phyloP scores from a whole-genome alignment of 2,113 vertebrate species.

The Nesogale talazaci region DNA sequence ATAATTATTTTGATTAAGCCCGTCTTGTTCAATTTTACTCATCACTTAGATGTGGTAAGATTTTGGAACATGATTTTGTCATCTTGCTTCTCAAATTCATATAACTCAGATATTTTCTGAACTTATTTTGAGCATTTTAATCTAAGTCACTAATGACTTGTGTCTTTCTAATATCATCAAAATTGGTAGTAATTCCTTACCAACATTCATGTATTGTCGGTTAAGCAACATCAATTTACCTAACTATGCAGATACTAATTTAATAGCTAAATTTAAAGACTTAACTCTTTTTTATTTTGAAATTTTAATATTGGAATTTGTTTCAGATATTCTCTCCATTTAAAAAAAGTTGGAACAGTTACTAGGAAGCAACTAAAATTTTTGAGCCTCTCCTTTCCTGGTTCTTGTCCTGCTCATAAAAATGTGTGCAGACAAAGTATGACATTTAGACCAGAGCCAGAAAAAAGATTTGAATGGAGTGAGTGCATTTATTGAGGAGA shows the following conservation, averaged over 20 bases:
- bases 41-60: conserved; percentile 70
- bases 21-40: conserved; percentile 75
- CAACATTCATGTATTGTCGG: neutral
- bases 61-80: conserved; percentile 64
- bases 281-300: neutral
- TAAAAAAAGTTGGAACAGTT: neutral
- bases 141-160: neutral
- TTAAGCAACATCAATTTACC: neutral
- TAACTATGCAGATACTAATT: neutral
- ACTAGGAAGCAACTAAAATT: too few relatives aligned
- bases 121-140: conserved; percentile 46
- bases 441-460: too few relatives aligned
- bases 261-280: neutral
- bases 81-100: conserved; percentile 26
- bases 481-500: too few relatives aligned
- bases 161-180: neutral
- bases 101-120: conserved; percentile 42
- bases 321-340: neutral
- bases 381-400: too few relatives aligned
- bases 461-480: too few relatives aligned
- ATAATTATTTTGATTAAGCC: conserved; percentile 77
- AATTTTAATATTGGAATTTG: conserved; percentile 19
- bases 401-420: too few relatives aligned
- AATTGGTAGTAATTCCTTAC: neutral
- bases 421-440: too few relatives aligned